Percentiles rank a stretch among this genome's conserved stretches.
Evolutionary conservation across 2,113 vertebrate species (phyloP).

Genomic region (Manacus vitellinus): DNA sequence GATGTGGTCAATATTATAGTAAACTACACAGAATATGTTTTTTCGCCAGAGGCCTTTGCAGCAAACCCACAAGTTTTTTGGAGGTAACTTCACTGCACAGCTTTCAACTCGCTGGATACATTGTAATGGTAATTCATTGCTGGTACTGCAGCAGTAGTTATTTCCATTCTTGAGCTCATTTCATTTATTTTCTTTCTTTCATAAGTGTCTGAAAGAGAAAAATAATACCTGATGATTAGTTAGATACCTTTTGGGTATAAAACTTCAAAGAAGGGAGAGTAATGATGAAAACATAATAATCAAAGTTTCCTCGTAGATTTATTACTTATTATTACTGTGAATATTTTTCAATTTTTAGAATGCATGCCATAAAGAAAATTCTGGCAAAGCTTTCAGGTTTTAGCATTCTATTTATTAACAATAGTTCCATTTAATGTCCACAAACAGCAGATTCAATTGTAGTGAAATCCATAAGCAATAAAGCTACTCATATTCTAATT

Average conservation of each 20-base stretch:
- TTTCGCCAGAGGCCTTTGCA: constrained; percentile 61
- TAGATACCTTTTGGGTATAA: constrained; percentile 51
- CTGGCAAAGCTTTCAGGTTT: background rate
- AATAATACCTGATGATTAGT: constrained; percentile 23
- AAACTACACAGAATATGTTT: background rate
- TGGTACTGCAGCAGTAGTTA: background rate
- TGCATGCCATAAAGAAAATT: background rate
- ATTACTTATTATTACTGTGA: constrained; percentile 9
- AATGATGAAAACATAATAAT: constrained; percentile 23
- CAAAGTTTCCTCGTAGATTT: constrained; percentile 7
- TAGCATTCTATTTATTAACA: constrained; percentile 40
- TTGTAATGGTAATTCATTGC: background rate
- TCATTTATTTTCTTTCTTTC: constrained; percentile 27
- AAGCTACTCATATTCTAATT: constrained; percentile 23
- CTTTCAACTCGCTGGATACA: constrained; percentile 19
- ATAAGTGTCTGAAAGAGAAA: constrained; percentile 31
- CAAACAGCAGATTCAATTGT: constrained; percentile 5
- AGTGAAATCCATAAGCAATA: constrained; percentile 33
- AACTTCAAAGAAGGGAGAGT: constrained; percentile 21
- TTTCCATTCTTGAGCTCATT: constrained; percentile 23
- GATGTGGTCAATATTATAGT: constrained; percentile 55
- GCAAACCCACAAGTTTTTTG: constrained; percentile 49
- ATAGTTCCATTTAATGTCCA: background rate
- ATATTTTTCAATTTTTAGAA: constrained; percentile 45
- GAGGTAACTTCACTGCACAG: background rate